These are phyloP conservation scores for Platichthys stellatus DNA, from an alignment of 2,113 vertebrate species.

Conservation along the genomic window DNA sequence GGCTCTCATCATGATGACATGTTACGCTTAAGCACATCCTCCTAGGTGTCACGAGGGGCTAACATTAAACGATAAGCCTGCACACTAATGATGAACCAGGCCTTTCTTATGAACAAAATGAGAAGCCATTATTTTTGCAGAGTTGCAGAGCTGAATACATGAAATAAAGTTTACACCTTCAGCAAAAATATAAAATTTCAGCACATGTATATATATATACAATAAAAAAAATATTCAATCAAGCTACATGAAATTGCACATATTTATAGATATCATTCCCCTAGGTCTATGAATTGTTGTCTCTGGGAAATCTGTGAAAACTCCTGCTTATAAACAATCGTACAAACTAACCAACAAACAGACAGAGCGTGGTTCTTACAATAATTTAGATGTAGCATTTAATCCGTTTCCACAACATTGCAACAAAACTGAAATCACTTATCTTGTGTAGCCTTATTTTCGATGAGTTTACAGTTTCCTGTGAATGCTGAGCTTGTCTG, in stretches of 20 bases:
- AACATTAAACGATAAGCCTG: constrained; percentile 18
- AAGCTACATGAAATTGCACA: too few species aligned
- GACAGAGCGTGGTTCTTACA: too few species aligned
- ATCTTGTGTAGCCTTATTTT: constrained; percentile 16
- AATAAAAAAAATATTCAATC: neutral
- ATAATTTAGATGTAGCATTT: neutral
- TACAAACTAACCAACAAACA: too few species aligned
- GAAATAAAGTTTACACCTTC: neutral
- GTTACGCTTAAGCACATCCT: constrained; percentile 27
- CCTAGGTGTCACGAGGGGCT: constrained; percentile 31
- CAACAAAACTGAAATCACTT: neutral
- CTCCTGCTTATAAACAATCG: too few species aligned
- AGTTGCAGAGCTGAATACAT: neutral
- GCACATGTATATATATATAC: constrained; percentile 1
- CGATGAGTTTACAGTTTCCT: constrained; percentile 13
- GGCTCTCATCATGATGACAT: constrained; percentile 30
- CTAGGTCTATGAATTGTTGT: too few species aligned
- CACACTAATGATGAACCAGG: constrained; percentile 32
- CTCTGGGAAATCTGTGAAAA: too few species aligned
- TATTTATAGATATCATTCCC: too few species aligned
- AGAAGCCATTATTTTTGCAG: constrained; percentile 30
- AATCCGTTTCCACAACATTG: neutral
- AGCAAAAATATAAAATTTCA: constrained; percentile 9
- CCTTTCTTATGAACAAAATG: constrained; percentile 31
- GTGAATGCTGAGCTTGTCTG: constrained; percentile 23